Base-by-base conservation (phyloP, 2,113 vertebrate genomes). In the Epinephelus lanceolatus region DNA sequence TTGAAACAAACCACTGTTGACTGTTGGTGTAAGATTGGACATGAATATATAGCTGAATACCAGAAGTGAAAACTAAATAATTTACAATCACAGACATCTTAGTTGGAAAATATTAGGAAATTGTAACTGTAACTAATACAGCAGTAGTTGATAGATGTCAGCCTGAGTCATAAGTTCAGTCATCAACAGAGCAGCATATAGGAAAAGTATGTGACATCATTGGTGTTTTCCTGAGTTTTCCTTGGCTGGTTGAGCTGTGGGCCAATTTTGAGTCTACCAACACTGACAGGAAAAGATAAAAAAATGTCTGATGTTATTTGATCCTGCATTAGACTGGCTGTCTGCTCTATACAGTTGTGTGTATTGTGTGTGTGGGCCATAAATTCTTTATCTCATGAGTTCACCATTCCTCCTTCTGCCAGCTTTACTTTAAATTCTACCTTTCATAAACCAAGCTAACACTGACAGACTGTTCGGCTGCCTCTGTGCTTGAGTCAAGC, bases 251-350 rank as follows among this genome's bases (percentile, higher is more conserved):
- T 63, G 18, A 59, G 68, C 73, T 62, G 33, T 25, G 55, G 69
- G 60, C 25, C 7, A 67, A 33, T 79, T 52, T 59, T 62, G 57
- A 83, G 12, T 57, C 23, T 4, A 53, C 55, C 72, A 68, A 69
- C 63, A 49, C 30, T 49, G 69, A 85, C 55, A 57, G 75, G 42
- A 53, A 27, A 74, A 61, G 23, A 74, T 57, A 51, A 65, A 66
- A 66, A 63, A 60, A 42, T 59, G 68, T 59, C 63, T 15, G 55
- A 27, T 66, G 47, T 45, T 73, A 47, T 86, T 76, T 73, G 59
- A 83, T 71, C 61, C 27, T 30, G 72, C 49, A 49, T 53, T 63
- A 83, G 30, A 80, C 60, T 25, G 66, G 7, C 61, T 81, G 73
- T 81, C 85, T 75, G 53, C 71, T 78, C 69, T 17, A 72, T 63